These are phyloP conservation scores for Ceyx melanurus DNA, from an alignment of 2,113 vertebrate species.

Conservation along the genomic window DNA sequence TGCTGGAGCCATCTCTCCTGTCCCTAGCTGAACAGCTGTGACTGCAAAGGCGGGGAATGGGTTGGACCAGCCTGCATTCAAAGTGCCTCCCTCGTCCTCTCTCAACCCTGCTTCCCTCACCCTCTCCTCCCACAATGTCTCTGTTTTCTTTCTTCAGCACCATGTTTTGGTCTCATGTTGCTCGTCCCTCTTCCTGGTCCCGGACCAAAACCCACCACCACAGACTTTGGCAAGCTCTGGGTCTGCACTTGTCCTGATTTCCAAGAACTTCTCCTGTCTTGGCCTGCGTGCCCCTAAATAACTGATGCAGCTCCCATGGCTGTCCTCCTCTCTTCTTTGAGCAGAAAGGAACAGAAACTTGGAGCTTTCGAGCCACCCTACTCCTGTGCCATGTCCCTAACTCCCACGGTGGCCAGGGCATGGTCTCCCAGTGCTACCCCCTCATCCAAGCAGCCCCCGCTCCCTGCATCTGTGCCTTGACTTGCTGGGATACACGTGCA, in stretches of 20 bases:
- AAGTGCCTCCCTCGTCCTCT: neutral
- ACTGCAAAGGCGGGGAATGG: neutral
- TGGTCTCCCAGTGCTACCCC: neutral
- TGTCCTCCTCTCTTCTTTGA: neutral
- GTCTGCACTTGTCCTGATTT: neutral
- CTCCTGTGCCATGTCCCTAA: neutral
- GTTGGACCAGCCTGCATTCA: neutral
- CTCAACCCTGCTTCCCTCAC: neutral
- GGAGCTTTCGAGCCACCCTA: neutral
- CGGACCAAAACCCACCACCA: neutral
- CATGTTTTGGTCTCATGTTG: neutral
- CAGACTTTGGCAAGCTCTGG: neutral
- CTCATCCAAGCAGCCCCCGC: rapidly evolving
- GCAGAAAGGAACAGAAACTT: neutral
- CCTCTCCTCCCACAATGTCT: neutral
- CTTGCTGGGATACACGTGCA: neutral
- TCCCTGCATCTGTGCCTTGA: conserved; percentile 22
- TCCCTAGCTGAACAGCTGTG: neutral
- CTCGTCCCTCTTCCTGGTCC: neutral
- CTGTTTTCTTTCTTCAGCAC: neutral
- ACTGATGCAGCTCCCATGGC: neutral
- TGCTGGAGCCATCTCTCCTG: neutral
- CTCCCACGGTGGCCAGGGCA: neutral
- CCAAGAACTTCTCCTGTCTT: neutral
- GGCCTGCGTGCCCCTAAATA: neutral